These are phyloP conservation scores for Cephus cinctus DNA, from an alignment of 1,140 invertebrate species.

Conservation along the genomic window DNA sequence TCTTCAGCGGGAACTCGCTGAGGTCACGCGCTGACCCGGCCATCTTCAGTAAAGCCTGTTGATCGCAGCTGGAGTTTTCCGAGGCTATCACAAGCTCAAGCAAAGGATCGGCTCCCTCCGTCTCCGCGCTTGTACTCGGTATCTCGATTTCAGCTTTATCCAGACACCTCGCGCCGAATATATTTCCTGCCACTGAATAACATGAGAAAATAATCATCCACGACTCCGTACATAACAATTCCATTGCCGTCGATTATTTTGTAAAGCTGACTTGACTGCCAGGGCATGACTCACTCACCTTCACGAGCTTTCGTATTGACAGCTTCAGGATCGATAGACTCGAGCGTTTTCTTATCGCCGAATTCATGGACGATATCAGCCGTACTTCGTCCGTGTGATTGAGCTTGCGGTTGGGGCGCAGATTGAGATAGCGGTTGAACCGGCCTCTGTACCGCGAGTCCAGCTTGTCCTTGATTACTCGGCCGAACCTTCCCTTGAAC, in stretches of 20 bases:
- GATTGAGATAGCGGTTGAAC: too few species aligned
- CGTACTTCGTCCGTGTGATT: conserved; percentile 2
- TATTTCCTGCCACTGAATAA: not conserved
- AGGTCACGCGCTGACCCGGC: conserved; percentile 38
- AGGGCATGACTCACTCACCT: too few species aligned
- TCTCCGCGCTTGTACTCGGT: not conserved
- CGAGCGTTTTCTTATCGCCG: conserved; percentile 21
- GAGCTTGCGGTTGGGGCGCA: too few species aligned
- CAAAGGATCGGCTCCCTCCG: conserved; percentile 38
- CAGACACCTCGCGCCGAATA: not conserved
- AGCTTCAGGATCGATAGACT: conserved; percentile 14
- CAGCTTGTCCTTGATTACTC: too few species aligned
- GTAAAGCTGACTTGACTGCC: not conserved
- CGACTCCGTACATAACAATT: not conserved
- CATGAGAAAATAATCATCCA: not conserved
- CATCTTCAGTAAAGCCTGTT: conserved; percentile 41
- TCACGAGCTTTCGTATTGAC: conserved; percentile 1
- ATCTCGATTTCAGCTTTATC: not conserved
- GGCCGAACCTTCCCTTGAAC: too few species aligned
- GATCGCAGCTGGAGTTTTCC: conserved; percentile 43
- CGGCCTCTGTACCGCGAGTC: too few species aligned
- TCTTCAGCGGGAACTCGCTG: conserved; percentile 21
- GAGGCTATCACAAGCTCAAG: conserved; percentile 50
- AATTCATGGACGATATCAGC: conserved; percentile 18
- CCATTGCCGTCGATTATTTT: not conserved